Base-by-base conservation (phyloP, 2,113 vertebrate species). In the Tringa solitaria region DNA sequence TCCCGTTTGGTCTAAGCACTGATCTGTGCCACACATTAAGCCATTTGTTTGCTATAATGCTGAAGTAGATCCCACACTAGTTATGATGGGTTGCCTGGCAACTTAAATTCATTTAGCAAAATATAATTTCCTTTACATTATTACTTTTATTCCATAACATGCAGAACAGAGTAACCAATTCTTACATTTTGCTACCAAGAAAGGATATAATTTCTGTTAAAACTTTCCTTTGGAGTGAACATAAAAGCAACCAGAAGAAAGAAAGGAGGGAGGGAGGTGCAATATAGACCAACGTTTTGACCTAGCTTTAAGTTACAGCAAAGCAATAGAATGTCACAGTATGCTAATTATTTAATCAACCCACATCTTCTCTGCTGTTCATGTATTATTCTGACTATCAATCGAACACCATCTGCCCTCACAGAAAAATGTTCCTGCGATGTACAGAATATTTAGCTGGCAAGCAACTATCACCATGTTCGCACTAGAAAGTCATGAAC, bases 331-430 rank as follows among this genome's bases (percentile, higher is more conserved):
- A 95, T 93, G 95, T 95, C 95, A 93, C 96, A 84, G 86, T 93
- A 95, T 93, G 96, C 92, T 96, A 95, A 96, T 96, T 85, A 95
- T 91, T 96, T 93, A 95, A 96, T 96, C 94, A 95, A 93, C 95
- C 94, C 92, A 96, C 96, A 91, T 87, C 89, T 85, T 73, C 87
- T 96, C 94, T 93, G 94, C 94, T 92, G 89, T 93, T 96, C 95
- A 93, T 79, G 92, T 93, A 96, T 96, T 93, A 92, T 95, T 95
- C 96, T 92, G 74, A 89, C 94, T 96, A 90, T 84, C 92, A 92
- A 78, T 90, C 12, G 83, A 96, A 84, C 80, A 90, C 95, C 96
- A 96, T 95, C 96, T 94, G 95, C 96, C 96, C 89, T 89, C 84
- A 89, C 86, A 96, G 86, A 90, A 90, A 90, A 92, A 82, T 81